Conservation (phyloP, 1,140 invertebrate species). For the Panulirus ornatus region DNA sequence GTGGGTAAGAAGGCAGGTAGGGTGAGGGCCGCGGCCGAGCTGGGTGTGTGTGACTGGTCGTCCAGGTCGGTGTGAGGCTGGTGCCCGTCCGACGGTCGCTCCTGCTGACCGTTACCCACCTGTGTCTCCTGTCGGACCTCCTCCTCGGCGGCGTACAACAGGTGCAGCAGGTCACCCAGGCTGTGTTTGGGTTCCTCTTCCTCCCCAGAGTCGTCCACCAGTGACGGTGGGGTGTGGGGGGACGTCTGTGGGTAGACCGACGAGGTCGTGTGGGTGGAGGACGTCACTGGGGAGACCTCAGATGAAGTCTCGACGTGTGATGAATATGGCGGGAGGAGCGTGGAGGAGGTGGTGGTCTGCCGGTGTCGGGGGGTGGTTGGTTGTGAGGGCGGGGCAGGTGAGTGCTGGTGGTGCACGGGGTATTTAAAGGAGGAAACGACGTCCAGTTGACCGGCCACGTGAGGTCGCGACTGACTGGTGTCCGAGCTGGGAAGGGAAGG, state of each 20-base stretch:
- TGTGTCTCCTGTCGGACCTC: conserved; percentile 13
- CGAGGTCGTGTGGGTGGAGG: not conserved
- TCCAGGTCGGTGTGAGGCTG: not conserved
- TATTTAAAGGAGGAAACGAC: not conserved
- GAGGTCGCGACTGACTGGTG: not conserved
- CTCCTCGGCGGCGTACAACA: conserved; percentile 37
- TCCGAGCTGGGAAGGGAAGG: not conserved
- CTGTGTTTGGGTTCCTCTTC: not conserved
- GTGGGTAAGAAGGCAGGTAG: not conserved
- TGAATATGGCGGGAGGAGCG: too few relatives aligned
- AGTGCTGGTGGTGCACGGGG: not conserved
- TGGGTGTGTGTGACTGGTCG: not conserved
- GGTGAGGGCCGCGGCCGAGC: not conserved
- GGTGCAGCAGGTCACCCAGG: conserved; percentile 22
- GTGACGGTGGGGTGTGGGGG: too few relatives aligned
- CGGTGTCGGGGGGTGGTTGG: not conserved
- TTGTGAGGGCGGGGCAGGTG: not conserved
- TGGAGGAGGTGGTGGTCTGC: not conserved
- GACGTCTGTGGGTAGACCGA: not conserved
- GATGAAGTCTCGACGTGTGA: too few relatives aligned
- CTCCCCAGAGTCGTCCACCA: not conserved
- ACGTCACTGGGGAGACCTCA: too few relatives aligned
- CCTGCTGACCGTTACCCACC: too few relatives aligned
- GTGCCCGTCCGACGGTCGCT: too few relatives aligned
- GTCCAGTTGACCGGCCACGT: too few relatives aligned